These are phyloP conservation scores for Onychostoma macrolepis DNA, from an alignment of 2,113 vertebrate genomes.

Conservation along the genomic window DNA sequence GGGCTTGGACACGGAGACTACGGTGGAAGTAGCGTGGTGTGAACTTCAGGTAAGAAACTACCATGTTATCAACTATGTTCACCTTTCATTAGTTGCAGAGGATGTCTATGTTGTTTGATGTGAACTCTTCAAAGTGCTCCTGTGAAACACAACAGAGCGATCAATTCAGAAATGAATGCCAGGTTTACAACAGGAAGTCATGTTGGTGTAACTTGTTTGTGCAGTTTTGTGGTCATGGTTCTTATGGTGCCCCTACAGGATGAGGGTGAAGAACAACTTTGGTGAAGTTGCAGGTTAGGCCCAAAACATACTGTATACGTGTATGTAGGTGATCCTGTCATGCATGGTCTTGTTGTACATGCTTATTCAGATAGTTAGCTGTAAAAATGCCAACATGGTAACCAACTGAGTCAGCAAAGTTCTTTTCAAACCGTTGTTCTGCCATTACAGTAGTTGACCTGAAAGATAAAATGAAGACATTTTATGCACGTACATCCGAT, in stretches of 20 bases:
- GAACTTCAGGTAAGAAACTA: slow-evolving; percentile 88
- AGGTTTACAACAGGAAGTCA: slow-evolving; percentile 32
- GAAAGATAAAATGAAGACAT: background rate
- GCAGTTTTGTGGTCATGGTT: slow-evolving; percentile 19
- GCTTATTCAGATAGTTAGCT: background rate
- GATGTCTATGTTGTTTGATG: background rate
- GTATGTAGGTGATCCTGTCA: background rate
- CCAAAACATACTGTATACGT: background rate
- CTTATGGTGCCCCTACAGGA: slow-evolving; percentile 16
- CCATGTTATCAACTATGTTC: background rate
- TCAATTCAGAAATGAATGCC: background rate
- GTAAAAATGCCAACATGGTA: background rate
- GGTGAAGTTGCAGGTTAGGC: background rate
- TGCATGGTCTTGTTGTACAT: background rate
- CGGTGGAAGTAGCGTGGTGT: slow-evolving; percentile 98
- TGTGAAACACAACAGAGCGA: too few species aligned
- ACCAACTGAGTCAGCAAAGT: background rate
- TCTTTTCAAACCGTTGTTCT: background rate
- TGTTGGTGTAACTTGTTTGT: slow-evolving; percentile 20
- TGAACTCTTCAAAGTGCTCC: background rate
- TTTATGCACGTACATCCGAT: background rate
- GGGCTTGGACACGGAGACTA: slow-evolving; percentile 96
- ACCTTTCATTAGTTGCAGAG: background rate
- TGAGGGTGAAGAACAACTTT: slow-evolving; percentile 17
- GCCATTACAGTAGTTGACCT: background rate